Evolutionary conservation across 2,888 invertebrate species (phyloP).

Genomic region (Drosophila mercatorum): DNA sequence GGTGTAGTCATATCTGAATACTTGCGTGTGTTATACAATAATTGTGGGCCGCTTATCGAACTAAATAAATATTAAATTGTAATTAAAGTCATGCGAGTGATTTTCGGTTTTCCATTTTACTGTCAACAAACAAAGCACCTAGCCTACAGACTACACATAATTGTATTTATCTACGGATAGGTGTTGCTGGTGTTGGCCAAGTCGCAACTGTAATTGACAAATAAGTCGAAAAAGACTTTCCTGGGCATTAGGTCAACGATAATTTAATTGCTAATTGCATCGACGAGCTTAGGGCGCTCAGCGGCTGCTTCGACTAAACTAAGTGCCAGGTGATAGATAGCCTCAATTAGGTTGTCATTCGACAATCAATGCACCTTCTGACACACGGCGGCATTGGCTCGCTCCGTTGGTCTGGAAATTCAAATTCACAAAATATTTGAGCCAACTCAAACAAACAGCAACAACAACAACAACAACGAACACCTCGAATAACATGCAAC

Average conservation of each 20-base stretch:
- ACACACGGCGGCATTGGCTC: constrained; percentile 43
- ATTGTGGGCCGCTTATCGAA: constrained; percentile 71
- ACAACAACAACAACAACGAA: constrained; percentile 11
- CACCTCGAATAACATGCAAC: constrained; percentile 53
- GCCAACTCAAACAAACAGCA: constrained; percentile 11
- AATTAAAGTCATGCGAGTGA: constrained; percentile 82
- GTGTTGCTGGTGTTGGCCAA: background rate
- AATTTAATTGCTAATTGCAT: constrained; percentile 76
- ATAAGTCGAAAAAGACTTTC: constrained; percentile 75
- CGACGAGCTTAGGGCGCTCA: constrained; percentile 37
- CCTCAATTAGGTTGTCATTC: constrained; percentile 69
- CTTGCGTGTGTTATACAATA: constrained; percentile 54
- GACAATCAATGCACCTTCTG: constrained; percentile 25
- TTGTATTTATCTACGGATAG: constrained; percentile 67
- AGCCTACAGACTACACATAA: constrained; percentile 29
- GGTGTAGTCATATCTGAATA: constrained; percentile 62
- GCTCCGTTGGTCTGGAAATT: constrained; percentile 59
- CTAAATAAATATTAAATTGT: constrained; percentile 81
- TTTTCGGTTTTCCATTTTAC: constrained; percentile 47
- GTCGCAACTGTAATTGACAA: constrained; percentile 75
- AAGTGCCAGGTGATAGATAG: constrained; percentile 67
- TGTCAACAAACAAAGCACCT: constrained; percentile 42
- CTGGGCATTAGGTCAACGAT: constrained; percentile 65
- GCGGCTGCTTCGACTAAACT: constrained; percentile 40
- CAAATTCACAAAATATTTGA: constrained; percentile 35